phyloP scores from a whole-genome alignment of 1,140 invertebrate species.

The Drusus annulatus region DNA sequence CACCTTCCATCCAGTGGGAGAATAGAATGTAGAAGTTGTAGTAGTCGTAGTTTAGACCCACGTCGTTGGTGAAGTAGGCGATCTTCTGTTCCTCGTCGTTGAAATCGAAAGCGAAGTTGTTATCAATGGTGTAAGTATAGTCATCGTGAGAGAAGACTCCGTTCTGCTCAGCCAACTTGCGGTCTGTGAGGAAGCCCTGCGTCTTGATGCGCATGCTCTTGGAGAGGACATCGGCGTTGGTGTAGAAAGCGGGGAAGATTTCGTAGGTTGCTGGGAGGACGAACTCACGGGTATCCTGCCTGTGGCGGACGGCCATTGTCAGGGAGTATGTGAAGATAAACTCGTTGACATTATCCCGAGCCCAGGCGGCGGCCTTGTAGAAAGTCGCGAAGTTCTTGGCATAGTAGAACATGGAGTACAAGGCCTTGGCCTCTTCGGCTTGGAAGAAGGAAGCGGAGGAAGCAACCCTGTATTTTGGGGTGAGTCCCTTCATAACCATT shows the following conservation, averaged over 20 bases:
- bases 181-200: constrained; percentile 64
- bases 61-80: constrained; percentile 82
- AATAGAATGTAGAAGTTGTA: constrained; percentile 78
- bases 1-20: constrained; percentile 76
- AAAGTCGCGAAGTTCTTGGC: constrained; percentile 78
- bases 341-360: constrained; percentile 74
- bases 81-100: constrained; percentile 75
- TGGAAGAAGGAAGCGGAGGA: constrained; percentile 72
- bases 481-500: constrained; percentile 67
- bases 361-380: constrained; percentile 74
- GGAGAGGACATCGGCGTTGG: constrained; percentile 62
- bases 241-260: constrained; percentile 75
- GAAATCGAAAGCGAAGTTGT: constrained; percentile 71
- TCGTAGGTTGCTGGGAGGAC: constrained; percentile 76
- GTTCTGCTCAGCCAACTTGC: constrained; percentile 60
- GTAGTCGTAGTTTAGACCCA: constrained; percentile 80
- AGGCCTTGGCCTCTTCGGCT: constrained; percentile 68
- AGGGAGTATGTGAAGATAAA: constrained; percentile 74
- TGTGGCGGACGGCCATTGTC: constrained; percentile 73
- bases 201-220: constrained; percentile 71
- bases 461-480: constrained; percentile 71
- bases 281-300: constrained; percentile 72
- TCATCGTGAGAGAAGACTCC: constrained; percentile 67
- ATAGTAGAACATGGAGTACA: constrained; percentile 75
- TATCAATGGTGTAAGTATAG: constrained; percentile 65